Base-by-base conservation (phyloP, 2,888 invertebrate genomes). In the Pachycephus smyrnensis region DNA sequence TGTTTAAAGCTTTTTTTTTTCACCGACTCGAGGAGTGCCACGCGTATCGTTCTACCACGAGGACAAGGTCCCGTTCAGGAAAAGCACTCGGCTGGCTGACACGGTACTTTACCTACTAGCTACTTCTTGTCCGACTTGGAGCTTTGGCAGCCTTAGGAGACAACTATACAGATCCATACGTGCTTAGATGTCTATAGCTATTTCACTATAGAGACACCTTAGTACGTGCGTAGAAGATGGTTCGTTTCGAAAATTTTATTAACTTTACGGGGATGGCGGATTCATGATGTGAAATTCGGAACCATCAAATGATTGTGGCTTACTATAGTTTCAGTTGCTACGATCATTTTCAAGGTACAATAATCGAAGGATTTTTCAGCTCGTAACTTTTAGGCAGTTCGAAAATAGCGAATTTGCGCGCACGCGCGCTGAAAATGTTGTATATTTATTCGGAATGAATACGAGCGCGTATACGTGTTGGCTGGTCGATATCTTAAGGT, bases 1-100 rank as follows among this genome's bases (percentile, higher is more conserved):
- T 81, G 80, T 81, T 83, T 81, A 77, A 80, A 80, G 80, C 77
- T 75, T 80, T 55, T 55, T 40, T 40, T 40, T 23, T 40, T 55
- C 55, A 55, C 23, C 23, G 55, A 23, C 6, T 23, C 55, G 23
- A 55, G 23, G 55, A 23, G 9, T 55, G 55, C 55, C 23, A 55
- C 55, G 55, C 23, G 55, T 55, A 55, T 55, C 55, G 23, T 55
- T 55, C 23, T 55, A 55, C 23, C 23, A 23, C 55, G 55, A 55
- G 55, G 55, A 55, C 55, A 55, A 55, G 55, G 55, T 55, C 55
- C 55, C 55, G 55, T 55, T 55, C 55, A 23, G 55, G 55, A 55
- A 55, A 55, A 55, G 55, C 55, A 23, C 55, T 55, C 9, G 55
- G 55, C 55, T 55, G 55, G 55, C 55, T 55, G 55, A 55, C 55